Percentiles rank a stretch among this genome's conserved stretches.
These are phyloP conservation scores for Drosophila virilis DNA, from an alignment of 1,140 invertebrate genomes.

Conservation along the genomic window DNA sequence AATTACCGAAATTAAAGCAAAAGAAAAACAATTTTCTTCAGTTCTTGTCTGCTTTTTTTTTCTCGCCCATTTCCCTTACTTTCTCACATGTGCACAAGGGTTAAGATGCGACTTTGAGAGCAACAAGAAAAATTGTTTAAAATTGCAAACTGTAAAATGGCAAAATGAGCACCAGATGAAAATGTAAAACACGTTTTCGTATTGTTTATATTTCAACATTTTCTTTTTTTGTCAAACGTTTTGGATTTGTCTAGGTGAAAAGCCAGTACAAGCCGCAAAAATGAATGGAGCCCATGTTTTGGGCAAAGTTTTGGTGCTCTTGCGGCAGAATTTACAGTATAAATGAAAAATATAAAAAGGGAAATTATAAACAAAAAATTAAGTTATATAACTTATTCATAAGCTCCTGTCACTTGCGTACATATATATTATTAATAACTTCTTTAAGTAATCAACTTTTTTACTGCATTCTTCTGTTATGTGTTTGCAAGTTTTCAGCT, in stretches of 20 bases:
- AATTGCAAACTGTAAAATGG: slow-evolving; percentile 52
- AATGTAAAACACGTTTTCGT: slow-evolving; percentile 74
- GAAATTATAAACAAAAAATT: not conserved
- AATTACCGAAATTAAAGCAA: slow-evolving; percentile 82
- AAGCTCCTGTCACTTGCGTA: too few species aligned
- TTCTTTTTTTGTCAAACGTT: slow-evolving; percentile 28
- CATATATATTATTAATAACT: too few species aligned
- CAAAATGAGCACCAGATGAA: slow-evolving; percentile 55
- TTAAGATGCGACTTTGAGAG: slow-evolving; percentile 63
- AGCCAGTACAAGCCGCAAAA: slow-evolving; percentile 32
- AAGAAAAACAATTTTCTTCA: slow-evolving; percentile 78
- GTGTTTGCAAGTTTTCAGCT: too few species aligned
- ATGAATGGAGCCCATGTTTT: slow-evolving; percentile 31
- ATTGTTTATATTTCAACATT: slow-evolving; percentile 40
- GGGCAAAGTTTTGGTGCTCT: slow-evolving; percentile 36
- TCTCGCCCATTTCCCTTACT: not conserved
- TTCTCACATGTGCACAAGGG: slow-evolving; percentile 49
- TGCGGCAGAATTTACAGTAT: not conserved
- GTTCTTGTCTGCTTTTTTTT: slow-evolving; percentile 30
- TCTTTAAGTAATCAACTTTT: too few species aligned
- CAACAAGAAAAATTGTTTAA: slow-evolving; percentile 78
- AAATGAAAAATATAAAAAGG: not conserved
- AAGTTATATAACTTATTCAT: not conserved
- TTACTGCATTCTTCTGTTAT: too few species aligned
- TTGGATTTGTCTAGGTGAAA: slow-evolving; percentile 68